These are phyloP conservation scores for Peromyscus attwateri DNA, from an alignment of 2,797 vertebrate species.

Conservation along the genomic window DNA sequence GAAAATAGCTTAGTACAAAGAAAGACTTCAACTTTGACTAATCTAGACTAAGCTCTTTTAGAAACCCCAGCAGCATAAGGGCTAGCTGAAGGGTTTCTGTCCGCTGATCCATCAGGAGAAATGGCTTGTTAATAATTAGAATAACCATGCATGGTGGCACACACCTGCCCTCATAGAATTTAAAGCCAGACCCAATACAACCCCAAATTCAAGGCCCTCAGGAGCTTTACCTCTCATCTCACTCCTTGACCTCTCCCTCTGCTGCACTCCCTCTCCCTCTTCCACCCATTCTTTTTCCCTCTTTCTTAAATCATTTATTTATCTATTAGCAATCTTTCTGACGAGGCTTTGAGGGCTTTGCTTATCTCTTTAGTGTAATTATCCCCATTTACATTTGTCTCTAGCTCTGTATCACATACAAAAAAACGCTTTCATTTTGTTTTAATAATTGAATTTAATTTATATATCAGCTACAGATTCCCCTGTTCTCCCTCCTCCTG, in stretches of 20 bases:
- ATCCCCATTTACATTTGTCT: not conserved
- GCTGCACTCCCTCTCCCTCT: accelerated
- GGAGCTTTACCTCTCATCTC: not conserved
- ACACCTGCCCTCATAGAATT: not conserved
- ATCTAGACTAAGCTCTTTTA: not conserved
- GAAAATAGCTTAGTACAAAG: not conserved
- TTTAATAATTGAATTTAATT: too few relatives aligned
- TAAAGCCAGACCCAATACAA: not conserved
- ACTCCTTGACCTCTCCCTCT: not conserved
- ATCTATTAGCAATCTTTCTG: not conserved
- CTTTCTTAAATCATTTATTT: not conserved
- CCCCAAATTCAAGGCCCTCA: not conserved
- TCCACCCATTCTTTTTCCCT: not conserved
- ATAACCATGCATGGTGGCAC: not conserved
- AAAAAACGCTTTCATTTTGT: too few relatives aligned
- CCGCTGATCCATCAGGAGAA: not conserved
- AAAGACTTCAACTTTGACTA: not conserved
- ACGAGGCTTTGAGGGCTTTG: not conserved
- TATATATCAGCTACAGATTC: too few relatives aligned
- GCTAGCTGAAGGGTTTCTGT: not conserved
- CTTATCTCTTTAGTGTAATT: not conserved
- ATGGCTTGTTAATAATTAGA: not conserved
- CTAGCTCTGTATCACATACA: not conserved
- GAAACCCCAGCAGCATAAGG: not conserved
- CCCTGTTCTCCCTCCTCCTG: too few relatives aligned